Evolutionary conservation across 2,888 invertebrate genomes (phyloP), one percentile per base, ranked within the genome.

Genomic region (Oscheius sp.): DNA sequence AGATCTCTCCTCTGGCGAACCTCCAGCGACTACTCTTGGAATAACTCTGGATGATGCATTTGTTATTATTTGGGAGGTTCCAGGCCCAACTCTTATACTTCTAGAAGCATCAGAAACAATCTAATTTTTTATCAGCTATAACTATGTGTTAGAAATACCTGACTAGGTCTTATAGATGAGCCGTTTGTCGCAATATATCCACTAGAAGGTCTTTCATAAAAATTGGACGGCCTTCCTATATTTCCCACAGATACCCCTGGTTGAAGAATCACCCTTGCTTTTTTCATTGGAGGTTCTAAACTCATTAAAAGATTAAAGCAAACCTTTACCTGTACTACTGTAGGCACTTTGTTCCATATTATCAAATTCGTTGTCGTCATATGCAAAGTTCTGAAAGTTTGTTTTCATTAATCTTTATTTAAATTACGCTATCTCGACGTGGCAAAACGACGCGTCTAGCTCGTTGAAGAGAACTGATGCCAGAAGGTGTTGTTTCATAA

Each of bases 351-450:
- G 34, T 34, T 55, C 55, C 37, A 55, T 55, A 5, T 15, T 55
- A 33, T 55, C 55, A 8, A 55, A 37, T 34, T 55, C 55, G 2
- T 31, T 33, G 23, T 55, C 55, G 20, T 55, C 55, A 34, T 55
- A 55, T 6, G 23, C 55, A 34, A 33, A 55, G 25, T 48, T 48
- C 37, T 37, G 15, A 37, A 37, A 15, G 15, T 37, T 37, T 37
- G 15, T 10, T 10, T 10, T 37, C 8, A 10, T 37, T 37, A 37
- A 37, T n/a, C n/a, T n/a, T n/a, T n/a, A n/a, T n/a, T n/a, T n/a
- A n/a, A n/a, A n/a, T 15, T 20, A 23, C n/a, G 55, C 20, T 17
- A 34, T 55, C 55, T 3, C 55, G 55, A 3, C 55, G 31, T 5
- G 55, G 55, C 20, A 34, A 34, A 33, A 17, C 37, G 12, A 34